Evolutionary conservation across 2,797 vertebrate genomes (phyloP), one percentile per base, ranked within the genome.

Genomic region (Aldrovandia affinis): DNA sequence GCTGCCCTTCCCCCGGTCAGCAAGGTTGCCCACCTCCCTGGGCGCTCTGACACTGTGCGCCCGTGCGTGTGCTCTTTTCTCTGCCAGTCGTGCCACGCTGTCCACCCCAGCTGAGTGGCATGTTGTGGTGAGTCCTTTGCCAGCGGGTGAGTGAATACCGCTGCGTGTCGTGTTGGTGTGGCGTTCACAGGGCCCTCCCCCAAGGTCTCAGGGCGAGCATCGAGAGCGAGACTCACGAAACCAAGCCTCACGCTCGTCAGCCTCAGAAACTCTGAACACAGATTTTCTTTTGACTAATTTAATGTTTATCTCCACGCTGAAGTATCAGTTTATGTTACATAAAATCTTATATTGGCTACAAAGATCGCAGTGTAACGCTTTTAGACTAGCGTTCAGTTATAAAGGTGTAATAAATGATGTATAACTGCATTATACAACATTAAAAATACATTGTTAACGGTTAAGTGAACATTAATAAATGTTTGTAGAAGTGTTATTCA

Each of bases 11-110:
- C 93, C 25, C 90, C 89, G 89, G 91, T 92, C 92, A 90, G 89
- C 94, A 95, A 96, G 95, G 95, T 95, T 94, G 94, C 94, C 90
- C 86, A 84, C 90, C 22, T 93, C 95, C 94, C 68, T 85, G 90
- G 94, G 95, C 94, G 90, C 92, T 95, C 90, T 94, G 92, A 94
- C 94, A 93, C 94, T 90, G 89, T 87, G 91, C 92, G 89, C 87
- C n/a, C n/a, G n/a, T n/a, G 85, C 91, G 91, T 91, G 93, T 96
- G 95, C 94, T 94, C 94, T 95, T 96, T 95, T 94, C 94, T 94
- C 93, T 95, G 94, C 94, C 94, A 94, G 93, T 93, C 94, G 94
- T 93, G 94, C 91, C 92, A 92, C 91, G 89, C 88, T 92, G 93
- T 93, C 50, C 15, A 15, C 52, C 65, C 92, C 88, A 90, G 88